Evolutionary conservation across 2,888 invertebrate species (phyloP).

Genomic region (Masnerella sp.): DNA sequence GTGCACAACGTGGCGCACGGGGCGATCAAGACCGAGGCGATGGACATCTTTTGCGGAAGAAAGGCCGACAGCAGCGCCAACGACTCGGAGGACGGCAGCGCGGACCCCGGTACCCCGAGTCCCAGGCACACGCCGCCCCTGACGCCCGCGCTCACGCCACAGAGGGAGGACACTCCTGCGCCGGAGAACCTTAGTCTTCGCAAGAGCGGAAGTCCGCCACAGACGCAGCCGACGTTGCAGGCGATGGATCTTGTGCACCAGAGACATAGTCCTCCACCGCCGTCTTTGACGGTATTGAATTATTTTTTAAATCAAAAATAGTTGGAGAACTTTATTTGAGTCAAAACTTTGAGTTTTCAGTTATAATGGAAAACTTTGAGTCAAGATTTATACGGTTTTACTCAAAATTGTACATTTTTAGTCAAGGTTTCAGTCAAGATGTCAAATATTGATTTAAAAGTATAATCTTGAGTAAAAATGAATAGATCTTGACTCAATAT

Average conservation of each 20-base stretch:
- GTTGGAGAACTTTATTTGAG: too few relatives aligned
- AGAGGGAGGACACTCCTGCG: constrained; percentile 78
- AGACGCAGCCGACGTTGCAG: constrained; percentile 68
- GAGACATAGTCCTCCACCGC: constrained; percentile 71
- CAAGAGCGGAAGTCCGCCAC: constrained; percentile 79
- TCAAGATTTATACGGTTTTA: too few relatives aligned
- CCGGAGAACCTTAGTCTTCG: constrained; percentile 91
- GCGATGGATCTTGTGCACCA: constrained; percentile 73
- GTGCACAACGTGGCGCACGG: constrained; percentile 36
- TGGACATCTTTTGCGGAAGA: constrained; percentile 61
- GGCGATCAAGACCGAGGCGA: constrained; percentile 60
- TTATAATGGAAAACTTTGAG: too few relatives aligned
- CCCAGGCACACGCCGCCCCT: constrained; percentile 73
- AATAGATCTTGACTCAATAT: too few relatives aligned
- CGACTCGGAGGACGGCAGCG: constrained; percentile 74
- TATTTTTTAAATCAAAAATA: too few relatives aligned
- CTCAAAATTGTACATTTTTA: too few relatives aligned
- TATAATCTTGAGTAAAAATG: too few relatives aligned
- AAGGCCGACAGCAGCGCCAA: constrained; percentile 71
- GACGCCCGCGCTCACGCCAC: constrained; percentile 71
- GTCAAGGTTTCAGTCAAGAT: too few relatives aligned
- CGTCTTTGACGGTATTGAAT: constrained; percentile 69
- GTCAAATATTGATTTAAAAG: too few relatives aligned
- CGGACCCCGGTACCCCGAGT: constrained; percentile 72
- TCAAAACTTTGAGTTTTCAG: too few relatives aligned